phyloP scores from a whole-genome alignment of 2,888 invertebrate genomes.

The Antheraea assamensis region DNA sequence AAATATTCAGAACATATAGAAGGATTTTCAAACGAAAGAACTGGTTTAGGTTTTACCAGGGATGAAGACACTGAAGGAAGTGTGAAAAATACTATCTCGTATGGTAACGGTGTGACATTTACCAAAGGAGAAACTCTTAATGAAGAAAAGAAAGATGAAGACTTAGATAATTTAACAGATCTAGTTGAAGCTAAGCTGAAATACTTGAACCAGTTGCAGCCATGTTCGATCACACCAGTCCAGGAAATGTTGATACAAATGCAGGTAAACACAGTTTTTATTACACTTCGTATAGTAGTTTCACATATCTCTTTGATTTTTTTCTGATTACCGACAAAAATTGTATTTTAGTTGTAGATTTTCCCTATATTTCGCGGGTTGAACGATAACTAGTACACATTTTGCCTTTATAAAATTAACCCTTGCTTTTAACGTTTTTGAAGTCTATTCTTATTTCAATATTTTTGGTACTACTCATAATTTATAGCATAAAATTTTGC shows the following conservation, averaged over 20 bases:
- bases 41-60: constrained; percentile 74
- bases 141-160: constrained; percentile 65
- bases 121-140: constrained; percentile 79
- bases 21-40: constrained; percentile 69
- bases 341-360: too few relatives aligned
- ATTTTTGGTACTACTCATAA: too few relatives aligned
- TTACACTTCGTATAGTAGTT: background rate
- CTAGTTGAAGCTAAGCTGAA: constrained; percentile 78
- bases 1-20: constrained; percentile 75
- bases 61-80: constrained; percentile 47
- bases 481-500: too few relatives aligned
- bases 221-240: constrained; percentile 71
- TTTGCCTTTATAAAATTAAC: too few relatives aligned
- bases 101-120: constrained; percentile 73
- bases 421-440: too few relatives aligned
- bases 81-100: constrained; percentile 65
- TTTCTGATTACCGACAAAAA: too few relatives aligned
- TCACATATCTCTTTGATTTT: too few relatives aligned
- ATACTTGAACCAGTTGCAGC: constrained; percentile 75
- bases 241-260: constrained; percentile 82
- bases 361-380: too few relatives aligned
- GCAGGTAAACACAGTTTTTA: constrained; percentile 64
- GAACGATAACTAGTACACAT: too few relatives aligned
- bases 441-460: too few relatives aligned
- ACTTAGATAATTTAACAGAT: constrained; percentile 62